A percentile compares a stretch with the other conserved stretches of the same genome.
phyloP scores from a whole-genome alignment of 2,113 vertebrate species.

The Saguinus imperator region DNA sequence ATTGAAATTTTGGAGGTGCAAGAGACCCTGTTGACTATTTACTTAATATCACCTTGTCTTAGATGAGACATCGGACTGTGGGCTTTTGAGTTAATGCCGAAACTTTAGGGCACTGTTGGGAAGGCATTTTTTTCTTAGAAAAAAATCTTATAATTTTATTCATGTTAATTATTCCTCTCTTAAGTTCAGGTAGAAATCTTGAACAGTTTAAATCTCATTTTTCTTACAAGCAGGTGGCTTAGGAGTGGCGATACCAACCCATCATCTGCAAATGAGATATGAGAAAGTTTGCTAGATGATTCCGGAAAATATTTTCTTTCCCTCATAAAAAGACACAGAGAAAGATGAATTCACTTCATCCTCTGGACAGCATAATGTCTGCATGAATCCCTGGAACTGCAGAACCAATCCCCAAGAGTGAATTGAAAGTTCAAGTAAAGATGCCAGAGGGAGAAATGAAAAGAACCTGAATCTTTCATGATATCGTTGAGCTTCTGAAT shows the following conservation, averaged over 20 bases:
- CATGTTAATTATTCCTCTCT: background rate
- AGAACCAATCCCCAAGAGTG: background rate
- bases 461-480: background rate
- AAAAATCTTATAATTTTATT: background rate
- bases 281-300: background rate
- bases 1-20: background rate
- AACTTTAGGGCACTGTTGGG: no score
- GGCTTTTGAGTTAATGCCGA: no score
- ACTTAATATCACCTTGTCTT: background rate
- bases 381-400: background rate
- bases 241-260: background rate
- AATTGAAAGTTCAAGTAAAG: background rate
- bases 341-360: background rate
- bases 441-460: background rate
- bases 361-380: background rate
- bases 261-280: background rate
- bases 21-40: background rate
- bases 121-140: background rate
- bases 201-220: background rate
- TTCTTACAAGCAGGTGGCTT: background rate
- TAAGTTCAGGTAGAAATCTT: background rate
- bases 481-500: background rate
- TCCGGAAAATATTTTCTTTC: background rate
- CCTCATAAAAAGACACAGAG: background rate
- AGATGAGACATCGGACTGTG: no score